These are phyloP conservation scores for Threskiornis aethiopicus DNA, from an alignment of 2,797 vertebrate genomes.

Conservation along the genomic window DNA sequence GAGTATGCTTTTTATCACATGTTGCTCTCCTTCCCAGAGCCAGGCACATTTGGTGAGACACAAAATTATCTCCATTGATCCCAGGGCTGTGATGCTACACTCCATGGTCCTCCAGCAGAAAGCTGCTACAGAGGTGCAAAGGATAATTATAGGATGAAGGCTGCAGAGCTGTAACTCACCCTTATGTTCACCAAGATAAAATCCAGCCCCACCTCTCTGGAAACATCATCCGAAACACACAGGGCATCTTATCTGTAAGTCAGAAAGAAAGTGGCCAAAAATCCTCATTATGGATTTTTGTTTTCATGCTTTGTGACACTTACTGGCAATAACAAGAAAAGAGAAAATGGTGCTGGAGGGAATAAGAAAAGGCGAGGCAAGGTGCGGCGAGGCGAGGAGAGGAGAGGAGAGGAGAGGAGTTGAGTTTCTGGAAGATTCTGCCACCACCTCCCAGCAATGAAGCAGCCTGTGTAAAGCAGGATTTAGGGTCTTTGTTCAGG, in stretches of 20 bases:
- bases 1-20: background rate
- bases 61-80: background rate
- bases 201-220: background rate
- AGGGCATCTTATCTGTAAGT: background rate
- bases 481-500: background rate
- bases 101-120: background rate
- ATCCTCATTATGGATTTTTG: background rate
- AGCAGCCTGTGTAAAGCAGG: background rate
- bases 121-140: background rate
- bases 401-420: background rate
- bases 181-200: background rate
- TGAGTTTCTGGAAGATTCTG: background rate
- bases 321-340: background rate
- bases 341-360: background rate
- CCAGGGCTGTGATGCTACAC: background rate
- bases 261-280: background rate
- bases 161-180: background rate
- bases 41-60: background rate
- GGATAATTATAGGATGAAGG: background rate
- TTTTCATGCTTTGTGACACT: background rate
- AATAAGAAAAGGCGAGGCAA: too few relatives aligned
- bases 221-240: background rate
- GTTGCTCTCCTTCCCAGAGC: background rate
- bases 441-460: background rate
- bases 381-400: too few relatives aligned